These are phyloP conservation scores for Crax fasciolata DNA, from an alignment of 2,797 vertebrate genomes.

Conservation along the genomic window DNA sequence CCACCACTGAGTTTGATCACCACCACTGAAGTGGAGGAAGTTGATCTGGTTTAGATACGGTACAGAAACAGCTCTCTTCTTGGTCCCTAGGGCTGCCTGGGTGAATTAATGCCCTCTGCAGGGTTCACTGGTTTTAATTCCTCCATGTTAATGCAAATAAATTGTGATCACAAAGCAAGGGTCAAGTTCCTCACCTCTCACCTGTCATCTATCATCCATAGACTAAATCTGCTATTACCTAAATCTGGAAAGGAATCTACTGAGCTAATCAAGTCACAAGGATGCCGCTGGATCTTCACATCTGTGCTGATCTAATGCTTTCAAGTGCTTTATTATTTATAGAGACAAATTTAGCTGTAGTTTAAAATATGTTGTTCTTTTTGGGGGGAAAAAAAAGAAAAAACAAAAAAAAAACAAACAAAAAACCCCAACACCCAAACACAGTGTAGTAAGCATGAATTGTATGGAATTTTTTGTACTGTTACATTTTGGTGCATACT, in stretches of 20 bases:
- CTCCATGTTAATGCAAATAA: background rate
- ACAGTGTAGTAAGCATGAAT: background rate
- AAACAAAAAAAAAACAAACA: too few species aligned
- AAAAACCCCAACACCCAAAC: background rate
- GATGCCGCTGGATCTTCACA: background rate
- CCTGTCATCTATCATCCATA: background rate
- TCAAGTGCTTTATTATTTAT: conserved; percentile 28
- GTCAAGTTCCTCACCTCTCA: background rate
- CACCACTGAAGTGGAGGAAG: background rate
- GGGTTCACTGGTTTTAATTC: background rate
- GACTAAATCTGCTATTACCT: background rate
- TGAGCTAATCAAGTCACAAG: background rate
- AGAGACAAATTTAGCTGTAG: background rate
- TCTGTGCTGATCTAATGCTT: background rate
- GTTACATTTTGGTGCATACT: background rate
- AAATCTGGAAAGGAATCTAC: background rate
- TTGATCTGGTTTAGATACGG: background rate
- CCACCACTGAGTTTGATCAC: background rate
- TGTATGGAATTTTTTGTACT: background rate
- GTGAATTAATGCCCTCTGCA: background rate
- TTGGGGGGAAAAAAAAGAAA: background rate
- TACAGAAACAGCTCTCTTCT: background rate
- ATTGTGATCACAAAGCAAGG: background rate
- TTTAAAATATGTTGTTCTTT: background rate
- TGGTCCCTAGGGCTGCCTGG: background rate